phyloP scores from a whole-genome alignment of 2,888 invertebrate species.

The Phaonia tiefii region DNA sequence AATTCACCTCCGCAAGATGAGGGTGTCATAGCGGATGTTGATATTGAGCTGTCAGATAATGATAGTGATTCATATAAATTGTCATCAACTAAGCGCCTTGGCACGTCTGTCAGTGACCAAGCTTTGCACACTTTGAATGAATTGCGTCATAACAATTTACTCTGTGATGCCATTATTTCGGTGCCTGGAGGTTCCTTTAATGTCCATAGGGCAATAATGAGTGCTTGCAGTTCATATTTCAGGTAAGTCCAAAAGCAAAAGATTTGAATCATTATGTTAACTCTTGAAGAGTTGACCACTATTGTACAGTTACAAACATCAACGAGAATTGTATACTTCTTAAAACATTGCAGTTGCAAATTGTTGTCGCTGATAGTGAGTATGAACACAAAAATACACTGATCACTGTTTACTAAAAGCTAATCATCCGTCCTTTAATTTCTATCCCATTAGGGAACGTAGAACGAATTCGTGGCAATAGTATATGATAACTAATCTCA shows the following conservation, averaged over 20 bases:
- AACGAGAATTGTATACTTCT: too few relatives aligned
- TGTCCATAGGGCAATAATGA: conserved; percentile 92
- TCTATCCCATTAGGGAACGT: too few relatives aligned
- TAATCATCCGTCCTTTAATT: too few relatives aligned
- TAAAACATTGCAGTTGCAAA: too few relatives aligned
- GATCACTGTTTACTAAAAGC: too few relatives aligned
- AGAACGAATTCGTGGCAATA: too few relatives aligned
- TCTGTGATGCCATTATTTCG: conserved; percentile 92
- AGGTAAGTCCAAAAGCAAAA: conserved; percentile 86
- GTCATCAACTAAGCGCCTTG: conserved; percentile 67
- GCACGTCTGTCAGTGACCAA: conserved; percentile 87
- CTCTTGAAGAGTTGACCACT: too few relatives aligned
- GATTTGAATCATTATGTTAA: too few relatives aligned
- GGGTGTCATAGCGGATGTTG: conserved; percentile 63
- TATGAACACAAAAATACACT: too few relatives aligned
- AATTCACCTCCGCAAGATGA: conserved; percentile 70
- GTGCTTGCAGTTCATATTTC: conserved; percentile 95
- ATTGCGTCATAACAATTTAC: conserved; percentile 89
- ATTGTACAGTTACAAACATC: too few relatives aligned
- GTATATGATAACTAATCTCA: too few relatives aligned
- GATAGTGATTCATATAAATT: conserved; percentile 51
- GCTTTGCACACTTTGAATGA: conserved; percentile 93
- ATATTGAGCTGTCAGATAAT: conserved; percentile 44
- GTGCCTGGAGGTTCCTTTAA: conserved; percentile 92
- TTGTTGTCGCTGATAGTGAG: too few relatives aligned